Evolutionary conservation across 2,113 vertebrate species (phyloP).

Genomic region (Paedocypris sp.): DNA sequence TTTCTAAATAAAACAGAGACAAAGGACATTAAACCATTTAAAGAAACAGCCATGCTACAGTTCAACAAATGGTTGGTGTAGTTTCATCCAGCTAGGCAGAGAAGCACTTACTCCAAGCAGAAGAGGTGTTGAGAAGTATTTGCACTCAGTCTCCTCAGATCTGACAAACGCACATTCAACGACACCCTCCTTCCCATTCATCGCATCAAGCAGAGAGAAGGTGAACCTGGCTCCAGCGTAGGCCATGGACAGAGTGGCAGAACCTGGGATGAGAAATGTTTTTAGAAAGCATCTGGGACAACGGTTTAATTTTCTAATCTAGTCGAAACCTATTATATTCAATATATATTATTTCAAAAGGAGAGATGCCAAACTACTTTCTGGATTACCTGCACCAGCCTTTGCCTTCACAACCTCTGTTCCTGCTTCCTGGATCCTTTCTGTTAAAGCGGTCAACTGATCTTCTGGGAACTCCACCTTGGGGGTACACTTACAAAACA

Average conservation of each 20-base stretch:
- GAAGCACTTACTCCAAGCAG: conserved; percentile 79
- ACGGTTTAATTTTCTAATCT: too few species aligned
- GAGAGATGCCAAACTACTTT: neutral
- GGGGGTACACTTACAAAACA: conserved; percentile 69
- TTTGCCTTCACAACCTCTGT: conserved; percentile 97
- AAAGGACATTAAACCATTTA: neutral
- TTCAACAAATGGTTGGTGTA: neutral
- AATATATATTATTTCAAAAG: too few species aligned
- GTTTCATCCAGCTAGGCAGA: neutral
- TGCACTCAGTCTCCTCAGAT: conserved; percentile 82
- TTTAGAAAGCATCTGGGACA: neutral
- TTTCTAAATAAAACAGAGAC: conserved; percentile 63
- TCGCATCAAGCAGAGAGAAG: conserved; percentile 87
- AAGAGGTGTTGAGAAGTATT: conserved; percentile 92
- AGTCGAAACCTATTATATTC: too few species aligned
- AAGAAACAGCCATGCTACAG: neutral
- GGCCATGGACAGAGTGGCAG: conserved; percentile 94
- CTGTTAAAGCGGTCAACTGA: conserved; percentile 68
- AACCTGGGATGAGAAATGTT: conserved; percentile 58
- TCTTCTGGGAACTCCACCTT: conserved; percentile 91
- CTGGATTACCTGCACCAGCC: conserved; percentile 74
- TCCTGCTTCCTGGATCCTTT: conserved; percentile 90
- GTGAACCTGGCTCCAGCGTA: conserved; percentile 91
- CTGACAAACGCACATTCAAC: conserved; percentile 83
- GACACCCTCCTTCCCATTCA: conserved; percentile 90